phyloP scores from a whole-genome alignment of 2,888 invertebrate genomes.

The Phaedon cochleariae region DNA sequence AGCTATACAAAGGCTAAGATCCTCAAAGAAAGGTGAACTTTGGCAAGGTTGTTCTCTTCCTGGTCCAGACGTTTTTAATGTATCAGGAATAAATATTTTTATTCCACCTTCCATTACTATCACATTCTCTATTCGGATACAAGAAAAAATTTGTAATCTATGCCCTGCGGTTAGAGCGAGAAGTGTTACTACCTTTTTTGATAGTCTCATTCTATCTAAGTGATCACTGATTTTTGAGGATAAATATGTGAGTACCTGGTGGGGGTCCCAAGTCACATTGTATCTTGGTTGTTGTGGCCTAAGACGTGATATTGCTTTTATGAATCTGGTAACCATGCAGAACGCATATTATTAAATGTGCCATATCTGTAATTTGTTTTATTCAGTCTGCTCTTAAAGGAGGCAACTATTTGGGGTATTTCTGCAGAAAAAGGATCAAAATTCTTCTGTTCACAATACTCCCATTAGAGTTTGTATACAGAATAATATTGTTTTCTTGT shows the following conservation, averaged over 20 bases:
- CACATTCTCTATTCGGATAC: neutral
- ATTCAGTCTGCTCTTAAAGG: neutral
- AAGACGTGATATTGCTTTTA: neutral
- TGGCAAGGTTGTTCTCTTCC: neutral
- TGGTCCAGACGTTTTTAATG: neutral
- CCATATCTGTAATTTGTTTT: neutral
- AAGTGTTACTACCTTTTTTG: neutral
- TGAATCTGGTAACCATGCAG: neutral
- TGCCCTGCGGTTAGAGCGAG: neutral
- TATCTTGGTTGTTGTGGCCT: neutral
- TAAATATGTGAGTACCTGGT: neutral
- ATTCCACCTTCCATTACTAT: neutral
- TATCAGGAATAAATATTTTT: neutral
- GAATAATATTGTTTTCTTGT: neutral
- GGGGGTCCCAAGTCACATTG: neutral
- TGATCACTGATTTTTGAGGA: neutral
- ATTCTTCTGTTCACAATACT: neutral
- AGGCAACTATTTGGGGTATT: neutral
- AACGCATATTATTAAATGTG: neutral
- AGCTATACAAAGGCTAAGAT: neutral
- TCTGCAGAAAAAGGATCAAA: neutral
- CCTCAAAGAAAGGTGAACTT: neutral
- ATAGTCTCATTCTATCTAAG: neutral
- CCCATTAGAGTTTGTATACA: neutral
- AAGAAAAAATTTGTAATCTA: neutral